Evolutionary conservation across 2,797 vertebrate genomes (phyloP).

Genomic region (Hydrolagus colliei): DNA sequence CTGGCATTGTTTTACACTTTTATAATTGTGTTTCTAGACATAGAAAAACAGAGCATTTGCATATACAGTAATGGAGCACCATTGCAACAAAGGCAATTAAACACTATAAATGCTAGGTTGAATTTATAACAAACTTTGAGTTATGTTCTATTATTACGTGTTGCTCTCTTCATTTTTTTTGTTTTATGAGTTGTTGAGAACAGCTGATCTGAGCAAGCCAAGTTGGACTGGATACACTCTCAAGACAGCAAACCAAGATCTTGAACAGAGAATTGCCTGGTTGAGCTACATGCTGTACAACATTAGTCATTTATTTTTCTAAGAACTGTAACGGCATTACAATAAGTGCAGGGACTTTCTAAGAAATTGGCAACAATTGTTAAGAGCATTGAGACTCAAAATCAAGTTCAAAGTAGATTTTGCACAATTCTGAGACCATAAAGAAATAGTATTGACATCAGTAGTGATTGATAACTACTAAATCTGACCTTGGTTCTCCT

Average conservation of each 20-base stretch:
- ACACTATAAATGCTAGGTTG: background rate
- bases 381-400: background rate
- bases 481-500: constrained; percentile 11
- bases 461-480: background rate
- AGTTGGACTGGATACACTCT: background rate
- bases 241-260: background rate
- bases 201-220: background rate
- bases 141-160: background rate
- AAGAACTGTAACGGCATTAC: too few species aligned
- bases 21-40: too few species aligned
- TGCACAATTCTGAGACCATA: background rate
- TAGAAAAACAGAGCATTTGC: too few species aligned
- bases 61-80: too few species aligned
- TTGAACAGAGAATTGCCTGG: background rate
- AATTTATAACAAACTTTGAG: background rate
- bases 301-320: background rate
- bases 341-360: background rate
- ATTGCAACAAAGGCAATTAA: too few species aligned
- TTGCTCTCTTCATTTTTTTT: background rate
- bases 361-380: background rate
- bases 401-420: background rate
- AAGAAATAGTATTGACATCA: background rate
- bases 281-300: background rate
- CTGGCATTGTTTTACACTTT: too few species aligned
- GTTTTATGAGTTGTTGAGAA: background rate